Evolutionary conservation across 2,888 invertebrate species (phyloP), one percentile per base, ranked within the genome.

Genomic region (Teinopalpus imperialis): DNA sequence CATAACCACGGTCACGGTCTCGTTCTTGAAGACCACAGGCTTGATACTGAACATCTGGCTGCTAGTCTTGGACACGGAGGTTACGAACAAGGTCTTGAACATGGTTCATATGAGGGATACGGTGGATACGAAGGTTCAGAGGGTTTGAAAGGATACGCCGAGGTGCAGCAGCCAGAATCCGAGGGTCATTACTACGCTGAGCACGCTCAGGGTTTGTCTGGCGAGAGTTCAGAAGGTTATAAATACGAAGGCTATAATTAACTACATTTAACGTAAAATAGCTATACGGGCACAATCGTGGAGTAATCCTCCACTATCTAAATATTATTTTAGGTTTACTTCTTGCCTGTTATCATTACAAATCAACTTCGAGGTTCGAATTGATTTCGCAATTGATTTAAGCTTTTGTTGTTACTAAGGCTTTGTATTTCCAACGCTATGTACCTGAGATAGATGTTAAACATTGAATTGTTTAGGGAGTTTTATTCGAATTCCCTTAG

Each of bases 11-110:
- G 91, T 10, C 86, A 90, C 29, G 92, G 92, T 37, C 67, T 91
- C 7, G 91, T 91, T 4, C 77, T 92, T 8, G 92, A 92, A 69
- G 90, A 91, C 59, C 90, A 91, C 63, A 87, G 88, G 31, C 67
- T 81, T 13, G 72, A 88, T 55, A 78, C 77, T 21, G 83, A 86
- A 27, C 83, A 88, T 8, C 64, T 69, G 14, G 69, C 68, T 5
- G 68, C 63, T 21, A 57, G 56, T 9, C 54, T 66, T 2, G 65
- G 68, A 9, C 72, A 68, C 20, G 72, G 65, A 6, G 68, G 67
- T 24, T 63, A 63, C n/a, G 70, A 71, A 34, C 70, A 67, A 35
- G 65, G 68, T 6, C 47, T 54, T 13, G 73, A 75, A 32, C 75
- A 77, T 4, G 70, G 58, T 2, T 71, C 69, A 7, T 65, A 62